Percentiles rank a stretch among this genome's conserved stretches.
Evolutionary conservation across 1,140 invertebrate species (phyloP).

Genomic region (Drosophila melanica): DNA sequence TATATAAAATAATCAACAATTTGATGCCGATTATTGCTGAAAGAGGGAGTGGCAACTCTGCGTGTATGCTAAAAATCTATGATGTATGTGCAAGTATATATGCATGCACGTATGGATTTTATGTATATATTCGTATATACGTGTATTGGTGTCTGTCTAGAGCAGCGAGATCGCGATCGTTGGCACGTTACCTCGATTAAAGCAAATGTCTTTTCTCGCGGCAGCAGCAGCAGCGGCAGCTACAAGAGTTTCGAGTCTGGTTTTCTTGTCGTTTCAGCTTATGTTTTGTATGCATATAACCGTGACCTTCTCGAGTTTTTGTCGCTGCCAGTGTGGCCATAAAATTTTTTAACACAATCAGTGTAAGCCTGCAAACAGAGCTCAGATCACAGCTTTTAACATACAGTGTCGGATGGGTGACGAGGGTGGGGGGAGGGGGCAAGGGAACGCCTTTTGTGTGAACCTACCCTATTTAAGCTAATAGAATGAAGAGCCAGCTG

Average conservation of each 20-base stretch:
- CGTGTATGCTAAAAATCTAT: slow-evolving; percentile 4
- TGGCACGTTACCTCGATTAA: slow-evolving; percentile 79
- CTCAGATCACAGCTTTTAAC: slow-evolving; percentile 29
- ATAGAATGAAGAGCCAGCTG: slow-evolving; percentile 67
- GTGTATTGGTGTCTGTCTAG: slow-evolving; percentile 23
- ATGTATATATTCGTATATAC: neutral
- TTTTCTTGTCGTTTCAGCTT: slow-evolving; percentile 52
- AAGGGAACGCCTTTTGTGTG: slow-evolving; percentile 5
- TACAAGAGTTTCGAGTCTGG: slow-evolving; percentile 53
- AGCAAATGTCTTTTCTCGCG: slow-evolving; percentile 49
- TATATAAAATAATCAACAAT: slow-evolving; percentile 4
- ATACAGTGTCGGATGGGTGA: neutral
- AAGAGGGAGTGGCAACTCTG: slow-evolving; percentile 60
- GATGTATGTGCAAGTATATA: neutral
- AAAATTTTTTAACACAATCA: slow-evolving; percentile 45
- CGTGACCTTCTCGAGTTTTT: slow-evolving; percentile 68
- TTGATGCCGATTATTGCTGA: slow-evolving; percentile 30
- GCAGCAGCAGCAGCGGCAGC: slow-evolving; percentile 16
- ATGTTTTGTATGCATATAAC: slow-evolving; percentile 70
- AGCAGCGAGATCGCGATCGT: slow-evolving; percentile 45
- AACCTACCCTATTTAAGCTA: slow-evolving; percentile 48
- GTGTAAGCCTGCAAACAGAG: slow-evolving; percentile 13
- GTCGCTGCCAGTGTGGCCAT: slow-evolving; percentile 48
- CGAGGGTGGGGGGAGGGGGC: slow-evolving; percentile 32
- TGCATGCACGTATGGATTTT: neutral